Base-by-base conservation (phyloP, 1,140 invertebrate genomes). In the Drosophila auraria region DNA sequence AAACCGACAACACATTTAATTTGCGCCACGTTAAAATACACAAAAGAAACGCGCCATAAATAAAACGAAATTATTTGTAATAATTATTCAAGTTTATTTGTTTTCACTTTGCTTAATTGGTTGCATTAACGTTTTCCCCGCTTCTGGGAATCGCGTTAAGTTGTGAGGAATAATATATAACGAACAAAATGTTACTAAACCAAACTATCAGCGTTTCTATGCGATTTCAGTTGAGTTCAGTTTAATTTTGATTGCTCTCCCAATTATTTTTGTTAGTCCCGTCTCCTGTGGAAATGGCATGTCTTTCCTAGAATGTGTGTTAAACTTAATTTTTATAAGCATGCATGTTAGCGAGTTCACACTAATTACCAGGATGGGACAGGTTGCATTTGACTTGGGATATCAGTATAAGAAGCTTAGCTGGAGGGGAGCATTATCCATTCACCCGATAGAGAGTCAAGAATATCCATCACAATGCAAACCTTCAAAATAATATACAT, bases 51-150 rank as follows among this genome's bases (percentile, higher is more conserved):
- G 14, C 33, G 49, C 40, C 64, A 83, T 80, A 78, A 84, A 82
- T 65, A 63, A 82, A 74, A 72, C 38, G 25, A 50, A 57, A 73
- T 83, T 83, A 83, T 83, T 83, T 80, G 54, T 64, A 68, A 69
- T 74, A 78, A 83, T 78, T 78, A 78, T 79, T 82, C 38, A 78
- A 73, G 74, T 78, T 83, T 74, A 73, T 78, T 76, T 76, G 61
- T 57, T 86, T 61, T 60, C 68, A 80, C 58, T 63, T 58, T 51
- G 25, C 56, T 50, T 62, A 49, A 65, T 49, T 64, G 56, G 61
- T 58, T 72, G 42, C 57, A 64, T 71, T 36, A 38, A 65, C 33
- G 30, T 42, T 57, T n/a, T 45, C 50, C 7, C 20, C 20, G 33
- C n/a, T 56, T 58, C 15, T 62, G 27, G 20, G 47, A 44, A 15